phyloP scores from a whole-genome alignment of 2,888 invertebrate genomes.

The Eudemis profundana region DNA sequence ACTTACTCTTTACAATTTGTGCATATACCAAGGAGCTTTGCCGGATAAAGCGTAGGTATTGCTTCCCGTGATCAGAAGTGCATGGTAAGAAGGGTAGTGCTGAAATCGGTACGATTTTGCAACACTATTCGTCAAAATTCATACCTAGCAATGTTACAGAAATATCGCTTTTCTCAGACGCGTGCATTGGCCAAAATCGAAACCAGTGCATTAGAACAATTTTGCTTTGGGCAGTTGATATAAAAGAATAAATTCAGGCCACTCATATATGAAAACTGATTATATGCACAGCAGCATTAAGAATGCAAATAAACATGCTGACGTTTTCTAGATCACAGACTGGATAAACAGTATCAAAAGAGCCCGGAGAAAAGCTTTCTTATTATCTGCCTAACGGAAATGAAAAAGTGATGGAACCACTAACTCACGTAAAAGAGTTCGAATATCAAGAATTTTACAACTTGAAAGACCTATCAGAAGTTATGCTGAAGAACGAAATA shows the following conservation, averaged over 20 bases:
- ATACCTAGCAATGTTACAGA: too few relatives aligned
- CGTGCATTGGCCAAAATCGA: too few relatives aligned
- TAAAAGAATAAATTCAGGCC: too few relatives aligned
- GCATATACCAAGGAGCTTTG: conserved; percentile 10
- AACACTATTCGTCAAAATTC: too few relatives aligned
- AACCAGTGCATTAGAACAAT: too few relatives aligned
- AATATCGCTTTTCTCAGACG: too few relatives aligned
- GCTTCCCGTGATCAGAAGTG: conserved; percentile 13
- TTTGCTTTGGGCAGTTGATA: too few relatives aligned
- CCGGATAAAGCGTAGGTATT: conserved; percentile 20
- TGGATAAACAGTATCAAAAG: conserved; percentile 3
- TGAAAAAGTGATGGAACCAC: conserved; percentile 1
- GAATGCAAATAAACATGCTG: conserved; percentile 17
- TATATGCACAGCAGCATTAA: conserved; percentile 37
- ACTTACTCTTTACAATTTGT: conserved; percentile 20
- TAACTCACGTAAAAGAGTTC: background rate
- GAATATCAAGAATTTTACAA: conserved; percentile 2
- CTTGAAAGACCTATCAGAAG: background rate
- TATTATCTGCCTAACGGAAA: background rate
- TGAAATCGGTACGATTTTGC: conserved; percentile 18
- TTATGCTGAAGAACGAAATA: background rate
- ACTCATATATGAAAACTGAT: conserved; percentile 33
- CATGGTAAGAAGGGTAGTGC: conserved; percentile 23
- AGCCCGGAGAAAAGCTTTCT: background rate
- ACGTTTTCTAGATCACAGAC: conserved; percentile 1